Percentiles rank a stretch among this genome's conserved stretches.
These are phyloP conservation scores for Parauchenoglanis ngamensis DNA, from an alignment of 2,797 vertebrate species.

Conservation along the genomic window DNA sequence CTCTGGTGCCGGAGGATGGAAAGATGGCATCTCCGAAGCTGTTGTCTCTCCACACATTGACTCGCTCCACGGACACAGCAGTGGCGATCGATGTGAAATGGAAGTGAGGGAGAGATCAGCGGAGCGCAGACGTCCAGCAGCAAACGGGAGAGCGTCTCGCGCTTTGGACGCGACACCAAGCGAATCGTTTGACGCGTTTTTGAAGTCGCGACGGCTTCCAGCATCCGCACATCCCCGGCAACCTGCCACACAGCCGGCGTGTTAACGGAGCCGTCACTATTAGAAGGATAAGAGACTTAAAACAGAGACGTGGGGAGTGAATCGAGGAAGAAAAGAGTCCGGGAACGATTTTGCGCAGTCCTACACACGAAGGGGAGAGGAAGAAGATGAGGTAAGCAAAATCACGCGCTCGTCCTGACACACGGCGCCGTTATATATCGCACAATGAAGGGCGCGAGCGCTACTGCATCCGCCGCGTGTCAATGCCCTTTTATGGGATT, in stretches of 20 bases:
- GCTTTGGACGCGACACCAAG: neutral
- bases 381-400: slow-evolving; percentile 76
- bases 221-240: slow-evolving; percentile 66
- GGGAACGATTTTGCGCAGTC: slow-evolving; percentile 33
- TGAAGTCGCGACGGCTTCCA: slow-evolving; percentile 49
- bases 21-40: slow-evolving; percentile 72
- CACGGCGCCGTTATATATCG: slow-evolving; percentile 28
- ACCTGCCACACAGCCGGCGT: slow-evolving; percentile 37
- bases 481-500: neutral
- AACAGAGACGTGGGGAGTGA: neutral
- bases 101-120: slow-evolving; percentile 53
- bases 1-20: slow-evolving; percentile 38
- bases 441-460: slow-evolving; percentile 38
- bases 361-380: slow-evolving; percentile 43
- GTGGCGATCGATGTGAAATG: slow-evolving; percentile 66
- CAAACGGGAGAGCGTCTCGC: slow-evolving; percentile 40
- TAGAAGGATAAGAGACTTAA: slow-evolving; percentile 4
- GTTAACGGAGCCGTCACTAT: neutral
- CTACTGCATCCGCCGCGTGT: slow-evolving; percentile 7
- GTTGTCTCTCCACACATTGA: neutral
- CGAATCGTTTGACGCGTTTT: slow-evolving; percentile 56
- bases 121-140: slow-evolving; percentile 55
- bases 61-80: slow-evolving; percentile 55
- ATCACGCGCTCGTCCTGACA: slow-evolving; percentile 47
- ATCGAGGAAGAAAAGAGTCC: neutral